Evolutionary conservation across 1,140 invertebrate species (phyloP).

Genomic region (Agrypnia vestita): DNA sequence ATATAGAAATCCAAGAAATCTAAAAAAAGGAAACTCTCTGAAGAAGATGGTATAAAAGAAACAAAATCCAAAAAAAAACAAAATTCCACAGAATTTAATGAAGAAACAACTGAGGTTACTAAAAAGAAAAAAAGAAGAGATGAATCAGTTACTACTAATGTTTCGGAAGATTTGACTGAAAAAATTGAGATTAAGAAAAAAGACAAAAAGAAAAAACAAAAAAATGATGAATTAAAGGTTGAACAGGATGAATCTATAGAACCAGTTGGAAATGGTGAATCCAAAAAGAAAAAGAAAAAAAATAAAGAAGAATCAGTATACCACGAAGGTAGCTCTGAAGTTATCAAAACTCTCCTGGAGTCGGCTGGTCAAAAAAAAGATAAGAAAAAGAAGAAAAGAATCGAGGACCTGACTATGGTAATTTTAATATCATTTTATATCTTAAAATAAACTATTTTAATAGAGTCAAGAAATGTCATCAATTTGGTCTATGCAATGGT

Average conservation of each 20-base stretch:
- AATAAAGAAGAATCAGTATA: neutral
- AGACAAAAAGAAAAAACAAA: constrained; percentile 44
- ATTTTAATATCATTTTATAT: no score
- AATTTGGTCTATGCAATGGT: no score
- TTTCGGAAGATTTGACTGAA: neutral
- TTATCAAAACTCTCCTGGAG: no score
- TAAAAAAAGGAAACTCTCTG: constrained; percentile 57
- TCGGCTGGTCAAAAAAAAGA: no score
- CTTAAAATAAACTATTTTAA: no score
- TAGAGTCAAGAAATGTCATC: no score
- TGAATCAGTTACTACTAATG: constrained; percentile 3
- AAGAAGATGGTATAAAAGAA: constrained; percentile 48
- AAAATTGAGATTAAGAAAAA: constrained; percentile 54
- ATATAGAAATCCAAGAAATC: constrained; percentile 47
- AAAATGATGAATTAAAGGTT: neutral
- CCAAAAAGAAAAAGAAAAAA: constrained; percentile 59
- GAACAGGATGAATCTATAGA: constrained; percentile 44
- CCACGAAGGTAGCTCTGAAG: no score
- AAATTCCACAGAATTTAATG: neutral
- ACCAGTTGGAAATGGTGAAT: constrained; percentile 36
- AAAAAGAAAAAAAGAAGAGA: constrained; percentile 47
- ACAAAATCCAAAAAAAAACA: constrained; percentile 53
- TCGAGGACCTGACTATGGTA: no score
- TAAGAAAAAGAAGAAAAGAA: no score
- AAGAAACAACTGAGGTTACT: constrained; percentile 27